These are phyloP conservation scores for Stomatorhinus walkeri DNA, from an alignment of 2,797 vertebrate species.

Conservation along the genomic window DNA sequence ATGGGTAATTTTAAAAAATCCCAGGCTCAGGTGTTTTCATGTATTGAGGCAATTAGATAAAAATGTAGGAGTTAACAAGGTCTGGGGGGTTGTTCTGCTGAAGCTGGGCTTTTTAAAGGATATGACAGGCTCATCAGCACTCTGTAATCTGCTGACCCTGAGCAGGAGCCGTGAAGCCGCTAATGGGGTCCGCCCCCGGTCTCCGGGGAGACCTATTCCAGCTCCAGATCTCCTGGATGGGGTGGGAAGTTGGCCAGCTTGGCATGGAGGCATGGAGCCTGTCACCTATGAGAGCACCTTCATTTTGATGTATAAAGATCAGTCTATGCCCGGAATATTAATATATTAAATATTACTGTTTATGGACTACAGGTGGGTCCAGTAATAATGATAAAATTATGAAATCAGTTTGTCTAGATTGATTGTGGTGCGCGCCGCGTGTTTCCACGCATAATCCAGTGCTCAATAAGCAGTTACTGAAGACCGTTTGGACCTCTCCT, in stretches of 20 bases:
- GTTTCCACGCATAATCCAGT: not conserved
- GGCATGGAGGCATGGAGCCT: not conserved
- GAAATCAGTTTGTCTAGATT: not conserved
- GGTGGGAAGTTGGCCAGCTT: not conserved
- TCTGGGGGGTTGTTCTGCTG: not conserved
- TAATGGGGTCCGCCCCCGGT: not conserved
- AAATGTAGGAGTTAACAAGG: slow-evolving; percentile 8
- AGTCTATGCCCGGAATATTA: not conserved
- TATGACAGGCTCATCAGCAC: not conserved
- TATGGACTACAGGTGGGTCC: not conserved
- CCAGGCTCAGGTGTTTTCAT: slow-evolving; percentile 4
- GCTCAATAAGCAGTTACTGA: not conserved
- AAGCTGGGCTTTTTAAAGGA: not conserved
- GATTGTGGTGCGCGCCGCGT: not conserved
- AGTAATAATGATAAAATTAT: not conserved
- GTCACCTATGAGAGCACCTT: not conserved
- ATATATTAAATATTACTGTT: not conserved
- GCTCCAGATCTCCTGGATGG: not conserved
- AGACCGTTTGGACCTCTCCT: not conserved
- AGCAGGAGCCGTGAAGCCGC: not conserved
- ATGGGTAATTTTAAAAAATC: not conserved
- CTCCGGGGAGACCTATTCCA: not conserved
- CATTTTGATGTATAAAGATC: not conserved
- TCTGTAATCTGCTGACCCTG: not conserved
- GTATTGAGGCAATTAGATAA: slow-evolving; percentile 8